Percentiles rank a stretch among this genome's conserved stretches.
Conservation (phyloP, 2,113 vertebrate species). For the Orcinus orca region DNA sequence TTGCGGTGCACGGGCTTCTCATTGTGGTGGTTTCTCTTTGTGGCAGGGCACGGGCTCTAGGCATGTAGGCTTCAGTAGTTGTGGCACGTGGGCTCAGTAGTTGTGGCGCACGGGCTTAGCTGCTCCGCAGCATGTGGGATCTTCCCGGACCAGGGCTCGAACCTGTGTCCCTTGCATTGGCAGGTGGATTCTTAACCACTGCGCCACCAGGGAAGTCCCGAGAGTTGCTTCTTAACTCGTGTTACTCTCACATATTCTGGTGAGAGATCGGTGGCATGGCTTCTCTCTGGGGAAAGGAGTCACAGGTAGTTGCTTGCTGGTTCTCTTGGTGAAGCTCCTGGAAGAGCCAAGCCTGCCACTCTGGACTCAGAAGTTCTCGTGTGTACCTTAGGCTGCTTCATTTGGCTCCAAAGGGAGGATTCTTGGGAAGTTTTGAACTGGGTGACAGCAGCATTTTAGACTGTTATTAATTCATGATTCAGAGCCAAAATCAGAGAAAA, state of each 20-base stretch:
- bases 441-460: background rate
- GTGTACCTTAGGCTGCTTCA: background rate
- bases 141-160: background rate
- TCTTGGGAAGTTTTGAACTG: background rate
- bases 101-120: too few species aligned
- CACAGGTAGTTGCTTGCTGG: background rate
- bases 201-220: background rate
- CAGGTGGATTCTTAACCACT: background rate
- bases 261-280: background rate
- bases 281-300: background rate
- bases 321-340: background rate
- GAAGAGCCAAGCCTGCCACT: background rate
- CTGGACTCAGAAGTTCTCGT: background rate
- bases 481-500: background rate
- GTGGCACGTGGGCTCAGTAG: rapidly evolving
- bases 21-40: background rate
- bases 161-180: rapidly evolving
- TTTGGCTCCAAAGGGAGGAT: too few species aligned
- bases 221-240: background rate
- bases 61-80: background rate
- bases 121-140: background rate
- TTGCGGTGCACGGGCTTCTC: rapidly evolving
- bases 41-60: background rate
- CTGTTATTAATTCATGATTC: background rate
- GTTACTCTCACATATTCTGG: background rate